Percentiles rank a stretch among this genome's conserved stretches.
These are phyloP conservation scores for Cromileptes altivelis DNA, from an alignment of 2,113 vertebrate species.

Conservation along the genomic window DNA sequence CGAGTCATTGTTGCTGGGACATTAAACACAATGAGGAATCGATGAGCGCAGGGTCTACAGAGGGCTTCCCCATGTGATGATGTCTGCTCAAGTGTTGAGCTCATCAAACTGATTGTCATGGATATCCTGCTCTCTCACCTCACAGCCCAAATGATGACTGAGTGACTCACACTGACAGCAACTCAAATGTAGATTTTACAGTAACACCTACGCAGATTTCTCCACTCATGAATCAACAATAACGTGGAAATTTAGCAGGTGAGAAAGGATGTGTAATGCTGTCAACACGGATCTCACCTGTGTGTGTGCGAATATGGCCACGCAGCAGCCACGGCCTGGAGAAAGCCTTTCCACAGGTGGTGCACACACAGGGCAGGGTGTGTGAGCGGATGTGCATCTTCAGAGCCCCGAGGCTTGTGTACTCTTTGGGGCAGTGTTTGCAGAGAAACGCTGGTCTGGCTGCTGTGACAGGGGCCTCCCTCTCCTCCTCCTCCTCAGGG, in stretches of 20 bases:
- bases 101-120: constrained; percentile 56
- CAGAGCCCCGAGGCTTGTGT: constrained; percentile 93
- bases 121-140: constrained; percentile 17
- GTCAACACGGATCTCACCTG: constrained; percentile 81
- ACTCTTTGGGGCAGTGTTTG: constrained; percentile 96
- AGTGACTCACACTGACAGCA: constrained; percentile 42
- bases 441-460: constrained; percentile 90
- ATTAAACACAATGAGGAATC: constrained; percentile 79
- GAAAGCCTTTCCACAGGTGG: constrained; percentile 95
- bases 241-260: neutral
- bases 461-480: constrained; percentile 72
- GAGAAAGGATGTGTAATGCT: neutral
- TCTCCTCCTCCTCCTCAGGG: constrained; percentile 81
- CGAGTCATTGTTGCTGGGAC: constrained; percentile 65
- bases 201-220: constrained; percentile 1
- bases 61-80: constrained; percentile 61
- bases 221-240: constrained; percentile 16
- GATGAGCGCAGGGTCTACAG: constrained; percentile 73
- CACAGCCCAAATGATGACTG: constrained; percentile 26
- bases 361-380: constrained; percentile 94
- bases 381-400: constrained; percentile 98
- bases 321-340: constrained; percentile 96
- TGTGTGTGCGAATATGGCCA: constrained; percentile 96
- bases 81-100: constrained; percentile 53
- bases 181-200: constrained; percentile 11